Percentiles rank a stretch among this genome's conserved stretches.
Conservation (phyloP, 2,888 invertebrate species). For the Orthosia gothica region DNA sequence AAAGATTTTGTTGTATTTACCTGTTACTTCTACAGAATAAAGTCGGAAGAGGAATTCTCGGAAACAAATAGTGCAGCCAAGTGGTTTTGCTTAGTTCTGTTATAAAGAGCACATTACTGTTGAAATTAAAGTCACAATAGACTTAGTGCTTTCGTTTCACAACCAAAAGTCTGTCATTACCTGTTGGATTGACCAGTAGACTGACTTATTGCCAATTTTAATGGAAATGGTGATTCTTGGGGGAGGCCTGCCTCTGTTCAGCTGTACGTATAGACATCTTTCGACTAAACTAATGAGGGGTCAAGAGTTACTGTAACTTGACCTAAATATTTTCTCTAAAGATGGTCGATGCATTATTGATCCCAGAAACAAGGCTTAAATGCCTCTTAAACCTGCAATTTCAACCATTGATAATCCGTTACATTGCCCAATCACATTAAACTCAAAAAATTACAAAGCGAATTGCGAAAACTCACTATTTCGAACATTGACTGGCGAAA, state of each 20-base stretch:
- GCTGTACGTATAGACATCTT: too few species aligned
- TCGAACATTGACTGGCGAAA: conserved; percentile 47
- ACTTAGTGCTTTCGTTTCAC: too few species aligned
- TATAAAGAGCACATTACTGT: background rate
- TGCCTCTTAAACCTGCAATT: background rate
- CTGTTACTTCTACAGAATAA: background rate
- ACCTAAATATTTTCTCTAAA: too few species aligned
- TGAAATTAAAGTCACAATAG: background rate
- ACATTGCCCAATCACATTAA: background rate
- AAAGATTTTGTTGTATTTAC: background rate
- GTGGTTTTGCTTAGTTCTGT: background rate
- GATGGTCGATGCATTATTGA: too few species aligned
- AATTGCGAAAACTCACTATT: conserved; percentile 37
- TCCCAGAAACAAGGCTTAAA: background rate
- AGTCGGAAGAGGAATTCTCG: background rate
- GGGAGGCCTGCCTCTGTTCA: too few species aligned
- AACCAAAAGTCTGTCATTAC: background rate
- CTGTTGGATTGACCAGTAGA: background rate
- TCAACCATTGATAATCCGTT: background rate
- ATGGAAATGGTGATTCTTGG: too few species aligned
- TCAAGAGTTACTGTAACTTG: too few species aligned
- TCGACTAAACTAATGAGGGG: too few species aligned
- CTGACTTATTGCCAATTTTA: background rate
- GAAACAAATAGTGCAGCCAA: too few species aligned
- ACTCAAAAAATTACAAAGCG: conserved; percentile 26